A percentile compares a stretch with the other conserved stretches of the same genome.
Evolutionary conservation across 2,888 invertebrate species (phyloP).

Genomic region (Acrobasis consociella): DNA sequence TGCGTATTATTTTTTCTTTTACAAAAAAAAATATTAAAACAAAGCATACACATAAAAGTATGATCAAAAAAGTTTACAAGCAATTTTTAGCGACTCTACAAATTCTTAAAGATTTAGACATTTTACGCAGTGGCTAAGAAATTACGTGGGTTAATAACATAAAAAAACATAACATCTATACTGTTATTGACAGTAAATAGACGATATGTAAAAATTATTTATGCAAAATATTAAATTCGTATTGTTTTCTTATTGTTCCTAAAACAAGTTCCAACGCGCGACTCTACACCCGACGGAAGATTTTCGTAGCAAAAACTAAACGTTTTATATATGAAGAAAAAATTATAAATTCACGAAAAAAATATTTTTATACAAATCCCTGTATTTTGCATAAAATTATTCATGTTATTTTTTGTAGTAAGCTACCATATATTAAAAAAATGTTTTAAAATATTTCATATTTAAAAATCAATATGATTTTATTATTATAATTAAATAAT

Average conservation of each 20-base stretch:
- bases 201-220: background rate
- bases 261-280: background rate
- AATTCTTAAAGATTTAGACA: background rate
- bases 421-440: too few species aligned
- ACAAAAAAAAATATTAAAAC: too few species aligned
- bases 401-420: too few species aligned
- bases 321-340: background rate
- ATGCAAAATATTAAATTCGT: background rate
- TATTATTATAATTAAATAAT: background rate
- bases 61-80: background rate
- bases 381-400: too few species aligned
- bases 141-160: too few species aligned
- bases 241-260: slow-evolving; percentile 1
- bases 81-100: background rate
- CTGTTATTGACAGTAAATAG: background rate
- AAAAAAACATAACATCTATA: background rate
- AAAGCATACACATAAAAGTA: too few species aligned
- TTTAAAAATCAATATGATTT: too few species aligned
- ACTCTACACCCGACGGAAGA: slow-evolving; percentile 17
- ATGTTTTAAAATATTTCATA: too few species aligned
- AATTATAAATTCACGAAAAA: too few species aligned
- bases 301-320: background rate
- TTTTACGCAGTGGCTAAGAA: too few species aligned
- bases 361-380: too few species aligned
- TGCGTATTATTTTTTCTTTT: too few species aligned